Base-by-base conservation (phyloP, 2,113 vertebrate genomes). In the Phalacrocorax aristotelis region DNA sequence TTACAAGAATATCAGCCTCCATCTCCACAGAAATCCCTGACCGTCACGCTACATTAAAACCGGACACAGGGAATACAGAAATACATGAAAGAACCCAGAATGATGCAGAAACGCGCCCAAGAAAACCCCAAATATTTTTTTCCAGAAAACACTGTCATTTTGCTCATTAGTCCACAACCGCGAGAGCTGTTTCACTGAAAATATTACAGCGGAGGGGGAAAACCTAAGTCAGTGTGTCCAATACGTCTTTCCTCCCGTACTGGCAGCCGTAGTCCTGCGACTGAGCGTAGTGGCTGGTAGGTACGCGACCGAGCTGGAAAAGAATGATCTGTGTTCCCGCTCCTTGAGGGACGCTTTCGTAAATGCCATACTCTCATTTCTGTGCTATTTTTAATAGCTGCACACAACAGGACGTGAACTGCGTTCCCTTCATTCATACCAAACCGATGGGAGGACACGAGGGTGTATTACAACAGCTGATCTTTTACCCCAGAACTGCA, bases 401-500 rank as follows among this genome's bases (percentile, higher is more conserved):
- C 81, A 49, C 1, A 0, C 85, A 66, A 6, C 13, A 20, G 90
- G 94, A 42, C 4, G 2, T 27, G 72, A 78, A 34, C 83, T 48
- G 72, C 0, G 3, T 68, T 83, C 54, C 51, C 88, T 83, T 60
- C 76, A 13, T 79, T 90, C 92, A 19, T 5, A 19, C 26, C 90
- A 58, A 91, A 19, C 54, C 26, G 5, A 2, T 19, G 85, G 0
- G 34, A 76, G 92, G 89, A 81, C 72, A 7, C 7, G 5, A 44
- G 90, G 23, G 48, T 23, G 34, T 21, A n/a, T 95, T 87, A 84
- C 72, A 30, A 55, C 92, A 87, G 92, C 91, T 92, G 87, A 92
- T 60, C 86, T 95, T 84, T 89, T 11, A 87, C 87, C 92, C 91
- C 74, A 71, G 51, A 55, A 36, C 82, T 51, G 93, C 90, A 72